A percentile compares a stretch with the other conserved stretches of the same genome.
Evolutionary conservation across 1,140 invertebrate species (phyloP).

Genomic region (Drosophila pallidifrons): DNA sequence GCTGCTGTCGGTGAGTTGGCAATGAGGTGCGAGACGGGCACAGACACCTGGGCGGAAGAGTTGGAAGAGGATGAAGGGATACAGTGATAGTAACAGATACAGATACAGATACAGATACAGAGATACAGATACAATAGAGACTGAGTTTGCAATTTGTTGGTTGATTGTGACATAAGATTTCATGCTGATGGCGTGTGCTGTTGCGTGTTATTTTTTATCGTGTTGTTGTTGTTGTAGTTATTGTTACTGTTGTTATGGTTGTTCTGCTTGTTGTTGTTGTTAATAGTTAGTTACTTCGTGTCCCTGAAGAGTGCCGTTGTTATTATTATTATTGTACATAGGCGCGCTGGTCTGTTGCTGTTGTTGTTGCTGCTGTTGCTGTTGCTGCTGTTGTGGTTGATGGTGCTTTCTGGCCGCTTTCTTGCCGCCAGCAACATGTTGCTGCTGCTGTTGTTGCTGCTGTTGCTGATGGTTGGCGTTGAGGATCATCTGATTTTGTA

Average conservation of each 20-base stretch:
- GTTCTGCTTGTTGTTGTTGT: constrained; percentile 56
- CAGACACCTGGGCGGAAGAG: constrained; percentile 67
- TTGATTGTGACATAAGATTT: constrained; percentile 26
- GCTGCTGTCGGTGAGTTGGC: constrained; percentile 83
- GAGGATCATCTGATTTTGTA: constrained; percentile 84
- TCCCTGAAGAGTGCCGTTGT: constrained; percentile 60
- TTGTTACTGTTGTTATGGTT: constrained; percentile 51
- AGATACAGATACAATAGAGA: neutral
- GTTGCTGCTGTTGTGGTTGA: constrained; percentile 60
- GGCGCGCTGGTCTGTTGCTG: constrained; percentile 63
- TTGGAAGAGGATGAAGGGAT: constrained; percentile 50
- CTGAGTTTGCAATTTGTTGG: constrained; percentile 21
- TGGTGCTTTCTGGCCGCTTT: constrained; percentile 57
- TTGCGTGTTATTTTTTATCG: constrained; percentile 35
- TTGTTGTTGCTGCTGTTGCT: constrained; percentile 58
- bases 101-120: neutral
- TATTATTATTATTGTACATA: constrained; percentile 70
- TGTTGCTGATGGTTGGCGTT: constrained; percentile 77
- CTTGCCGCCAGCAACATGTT: constrained; percentile 53
- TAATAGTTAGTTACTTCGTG: constrained; percentile 82
- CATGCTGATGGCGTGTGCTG: constrained; percentile 58
- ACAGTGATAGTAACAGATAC: constrained; percentile 16
- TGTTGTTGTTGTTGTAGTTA: constrained; percentile 38
- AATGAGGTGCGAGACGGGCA: constrained; percentile 81
- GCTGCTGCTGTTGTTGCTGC: constrained; percentile 66